Evolutionary conservation across 2,113 vertebrate genomes (phyloP).

Genomic region (Glaucidium brasilianum): DNA sequence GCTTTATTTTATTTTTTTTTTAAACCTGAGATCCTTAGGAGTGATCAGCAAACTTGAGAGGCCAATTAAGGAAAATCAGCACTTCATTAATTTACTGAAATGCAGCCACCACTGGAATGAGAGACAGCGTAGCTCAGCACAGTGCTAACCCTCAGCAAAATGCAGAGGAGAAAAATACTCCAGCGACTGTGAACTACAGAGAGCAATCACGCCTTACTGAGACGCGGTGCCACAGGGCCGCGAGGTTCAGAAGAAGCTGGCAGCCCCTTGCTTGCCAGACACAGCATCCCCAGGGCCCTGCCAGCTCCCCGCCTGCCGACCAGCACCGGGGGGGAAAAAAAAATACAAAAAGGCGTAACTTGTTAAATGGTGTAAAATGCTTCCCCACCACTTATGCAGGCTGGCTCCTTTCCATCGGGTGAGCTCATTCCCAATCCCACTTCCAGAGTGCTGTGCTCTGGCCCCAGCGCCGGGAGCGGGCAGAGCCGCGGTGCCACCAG

Average conservation of each 20-base stretch:
- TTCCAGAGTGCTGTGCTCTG: neutral
- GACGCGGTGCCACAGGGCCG: accelerated
- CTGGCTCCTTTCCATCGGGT: neutral
- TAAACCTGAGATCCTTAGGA: neutral
- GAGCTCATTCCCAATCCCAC: neutral
- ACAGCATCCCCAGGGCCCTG: neutral
- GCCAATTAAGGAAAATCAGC: conserved; percentile 47
- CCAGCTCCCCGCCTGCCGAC: neutral
- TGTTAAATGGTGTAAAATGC: neutral
- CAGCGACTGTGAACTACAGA: accelerated
- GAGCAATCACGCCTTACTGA: accelerated
- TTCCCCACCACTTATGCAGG: neutral
- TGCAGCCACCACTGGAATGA: neutral
- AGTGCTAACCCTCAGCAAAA: neutral
- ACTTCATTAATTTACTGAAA: conserved; percentile 50
- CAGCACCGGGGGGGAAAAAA: accelerated
- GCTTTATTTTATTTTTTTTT: neutral
- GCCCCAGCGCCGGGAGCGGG: neutral
- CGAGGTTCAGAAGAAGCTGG: accelerated
- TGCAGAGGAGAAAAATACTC: accelerated
- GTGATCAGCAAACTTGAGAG: conserved; percentile 26
- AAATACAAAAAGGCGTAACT: neutral
- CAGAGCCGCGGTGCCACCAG: neutral
- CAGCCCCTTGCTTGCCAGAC: neutral
- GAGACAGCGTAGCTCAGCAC: neutral